Conservation (phyloP, 92 coral and sea anemone genomes). For the Paragorgia papillata region DNA sequence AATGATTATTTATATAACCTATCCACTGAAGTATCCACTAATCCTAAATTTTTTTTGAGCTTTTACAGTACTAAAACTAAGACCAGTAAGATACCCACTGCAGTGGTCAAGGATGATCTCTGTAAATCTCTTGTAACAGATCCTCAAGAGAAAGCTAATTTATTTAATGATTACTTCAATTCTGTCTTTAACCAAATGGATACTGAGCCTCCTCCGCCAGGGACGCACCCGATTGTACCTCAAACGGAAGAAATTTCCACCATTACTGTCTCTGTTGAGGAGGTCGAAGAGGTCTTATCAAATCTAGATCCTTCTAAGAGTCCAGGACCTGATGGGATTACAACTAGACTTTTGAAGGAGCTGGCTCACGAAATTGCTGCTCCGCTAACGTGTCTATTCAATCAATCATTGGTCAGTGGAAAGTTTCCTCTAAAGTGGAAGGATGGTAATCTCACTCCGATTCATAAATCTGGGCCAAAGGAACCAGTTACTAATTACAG, state of each 20-base stretch:
- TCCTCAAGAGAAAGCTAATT: constrained; percentile 14
- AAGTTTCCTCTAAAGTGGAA: constrained; percentile 46
- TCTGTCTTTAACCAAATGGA: constrained; percentile 34
- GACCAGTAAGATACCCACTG: no score
- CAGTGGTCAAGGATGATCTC: constrained; percentile 1
- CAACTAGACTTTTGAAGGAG: no score
- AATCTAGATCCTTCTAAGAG: no score
- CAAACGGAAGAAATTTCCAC: no score
- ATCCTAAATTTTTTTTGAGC: constrained; percentile 41
- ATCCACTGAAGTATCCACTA: constrained; percentile 16
- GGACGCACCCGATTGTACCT: not conserved
- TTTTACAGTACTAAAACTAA: no score
- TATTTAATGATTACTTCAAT: constrained; percentile 32
- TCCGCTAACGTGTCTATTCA: not conserved
- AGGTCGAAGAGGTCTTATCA: no score
- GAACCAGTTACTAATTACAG: constrained; percentile 39
- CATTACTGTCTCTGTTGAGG: no score
- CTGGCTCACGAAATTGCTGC: not conserved
- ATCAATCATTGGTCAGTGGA: constrained; percentile 10
- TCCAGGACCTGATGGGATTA: no score
- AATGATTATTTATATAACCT: constrained; percentile 7
- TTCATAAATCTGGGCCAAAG: constrained; percentile 48
- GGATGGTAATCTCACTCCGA: constrained; percentile 45
- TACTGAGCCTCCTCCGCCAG: constrained; percentile 44
- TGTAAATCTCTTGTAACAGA: not conserved